A percentile compares a stretch with the other conserved stretches of the same genome.
These are phyloP conservation scores for Pangasius mekongensis DNA, from an alignment of 2,797 vertebrate species.

Conservation along the genomic window DNA sequence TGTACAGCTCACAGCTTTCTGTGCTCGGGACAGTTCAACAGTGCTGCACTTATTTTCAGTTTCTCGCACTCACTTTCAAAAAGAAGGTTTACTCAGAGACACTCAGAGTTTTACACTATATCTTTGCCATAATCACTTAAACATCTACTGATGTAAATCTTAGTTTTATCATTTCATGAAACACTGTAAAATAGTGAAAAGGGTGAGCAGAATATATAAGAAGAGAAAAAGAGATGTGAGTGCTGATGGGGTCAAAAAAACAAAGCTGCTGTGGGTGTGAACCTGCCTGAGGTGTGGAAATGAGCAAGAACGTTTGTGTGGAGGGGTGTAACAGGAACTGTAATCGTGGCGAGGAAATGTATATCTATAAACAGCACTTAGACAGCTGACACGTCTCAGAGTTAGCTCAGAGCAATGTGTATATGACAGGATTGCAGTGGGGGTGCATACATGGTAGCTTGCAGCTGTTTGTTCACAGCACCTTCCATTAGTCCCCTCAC, in stretches of 20 bases:
- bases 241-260: conserved; percentile 1
- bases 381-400: conserved; percentile 51
- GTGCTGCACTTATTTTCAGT: background rate
- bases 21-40: background rate
- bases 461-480: conserved; percentile 19
- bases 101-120: background rate
- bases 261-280: conserved; percentile 41
- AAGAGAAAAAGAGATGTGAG: background rate
- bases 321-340: conserved; percentile 13
- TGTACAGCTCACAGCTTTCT: background rate
- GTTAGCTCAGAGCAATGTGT: background rate
- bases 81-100: background rate
- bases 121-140: background rate
- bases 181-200: background rate
- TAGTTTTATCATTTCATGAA: background rate
- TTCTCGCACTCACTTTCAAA: background rate
- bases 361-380: conserved; percentile 46
- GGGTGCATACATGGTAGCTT: background rate
- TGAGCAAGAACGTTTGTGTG: background rate
- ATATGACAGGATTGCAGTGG: conserved; percentile 9
- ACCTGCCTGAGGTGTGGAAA: conserved; percentile 38
- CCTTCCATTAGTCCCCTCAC: background rate
- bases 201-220: background rate
- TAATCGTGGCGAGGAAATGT: background rate
- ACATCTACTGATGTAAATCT: background rate